phyloP scores from a whole-genome alignment of 2,888 invertebrate genomes.

The Acanthopleura granulata region DNA sequence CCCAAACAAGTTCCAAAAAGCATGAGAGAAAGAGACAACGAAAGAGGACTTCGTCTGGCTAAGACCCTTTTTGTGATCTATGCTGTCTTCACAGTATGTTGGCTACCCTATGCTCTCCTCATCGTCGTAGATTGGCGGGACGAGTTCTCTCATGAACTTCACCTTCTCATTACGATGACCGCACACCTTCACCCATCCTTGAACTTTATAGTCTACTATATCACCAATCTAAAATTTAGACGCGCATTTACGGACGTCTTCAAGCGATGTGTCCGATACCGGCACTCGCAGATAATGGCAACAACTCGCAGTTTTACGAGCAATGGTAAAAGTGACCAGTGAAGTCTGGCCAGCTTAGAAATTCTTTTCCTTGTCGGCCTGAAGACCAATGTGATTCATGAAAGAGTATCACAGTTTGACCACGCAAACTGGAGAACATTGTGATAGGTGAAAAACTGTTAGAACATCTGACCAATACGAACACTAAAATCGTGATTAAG shows the following conservation, averaged over 20 bases:
- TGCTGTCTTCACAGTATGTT: conserved; percentile 47
- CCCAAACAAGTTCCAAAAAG: conserved; percentile 31
- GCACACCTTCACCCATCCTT: conserved; percentile 49
- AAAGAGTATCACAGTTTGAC: too few species aligned
- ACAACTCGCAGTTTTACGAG: background rate
- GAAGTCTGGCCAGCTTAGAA: too few species aligned
- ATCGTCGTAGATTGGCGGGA: conserved; percentile 45
- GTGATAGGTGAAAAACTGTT: too few species aligned
- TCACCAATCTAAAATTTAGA: conserved; percentile 42
- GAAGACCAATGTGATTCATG: too few species aligned
- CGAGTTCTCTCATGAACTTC: conserved; percentile 40
- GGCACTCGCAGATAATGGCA: background rate
- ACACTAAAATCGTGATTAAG: too few species aligned
- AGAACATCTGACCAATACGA: too few species aligned
- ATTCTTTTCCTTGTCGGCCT: too few species aligned
- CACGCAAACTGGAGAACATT: too few species aligned
- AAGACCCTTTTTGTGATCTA: conserved; percentile 52
- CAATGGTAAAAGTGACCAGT: background rate
- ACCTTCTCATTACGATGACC: conserved; percentile 43
- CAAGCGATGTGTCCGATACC: background rate
- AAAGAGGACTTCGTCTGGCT: conserved; percentile 33
- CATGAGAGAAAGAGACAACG: background rate
- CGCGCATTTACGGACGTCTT: conserved; percentile 31
- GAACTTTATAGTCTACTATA: conserved; percentile 47
- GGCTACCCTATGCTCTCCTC: conserved; percentile 52